Conservation (phyloP, 2,113 vertebrate genomes). For the Rhinichthys klamathensis region DNA sequence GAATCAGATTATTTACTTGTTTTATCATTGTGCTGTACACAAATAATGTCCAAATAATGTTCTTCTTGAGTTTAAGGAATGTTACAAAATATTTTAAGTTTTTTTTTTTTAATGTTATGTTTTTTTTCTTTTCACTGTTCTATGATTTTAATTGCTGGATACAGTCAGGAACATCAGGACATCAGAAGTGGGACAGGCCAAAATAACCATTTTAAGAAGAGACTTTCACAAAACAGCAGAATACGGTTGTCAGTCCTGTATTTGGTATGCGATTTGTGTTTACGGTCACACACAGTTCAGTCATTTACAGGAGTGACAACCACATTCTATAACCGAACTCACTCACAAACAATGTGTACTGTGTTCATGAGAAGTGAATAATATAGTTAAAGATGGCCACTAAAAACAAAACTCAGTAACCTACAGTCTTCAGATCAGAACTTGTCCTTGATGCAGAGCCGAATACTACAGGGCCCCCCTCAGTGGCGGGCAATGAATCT, state of each 20-base stretch:
- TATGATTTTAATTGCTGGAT: neutral
- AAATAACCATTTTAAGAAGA: neutral
- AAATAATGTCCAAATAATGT: no score
- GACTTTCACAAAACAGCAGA: no score
- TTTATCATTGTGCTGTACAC: neutral
- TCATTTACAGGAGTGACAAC: neutral
- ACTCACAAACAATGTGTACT: neutral
- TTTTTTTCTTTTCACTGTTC: neutral
- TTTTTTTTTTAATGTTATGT: no score
- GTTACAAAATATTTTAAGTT: no score
- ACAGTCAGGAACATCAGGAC: neutral
- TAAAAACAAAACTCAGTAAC: neutral
- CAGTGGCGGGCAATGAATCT: constrained; percentile 41
- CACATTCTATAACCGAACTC: neutral
- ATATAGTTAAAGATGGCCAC: neutral
- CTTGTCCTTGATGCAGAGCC: neutral
- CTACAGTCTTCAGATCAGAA: neutral
- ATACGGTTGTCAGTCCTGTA: no score
- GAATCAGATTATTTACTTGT: neutral
- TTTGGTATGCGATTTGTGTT: no score
- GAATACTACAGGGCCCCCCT: neutral
- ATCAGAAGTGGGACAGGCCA: neutral
- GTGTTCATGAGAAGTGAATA: neutral
- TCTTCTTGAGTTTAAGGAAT: neutral
- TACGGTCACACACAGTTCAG: neutral